Conservation (phyloP, 2,113 vertebrate species). For the Oncorhynchus clarkii region DNA sequence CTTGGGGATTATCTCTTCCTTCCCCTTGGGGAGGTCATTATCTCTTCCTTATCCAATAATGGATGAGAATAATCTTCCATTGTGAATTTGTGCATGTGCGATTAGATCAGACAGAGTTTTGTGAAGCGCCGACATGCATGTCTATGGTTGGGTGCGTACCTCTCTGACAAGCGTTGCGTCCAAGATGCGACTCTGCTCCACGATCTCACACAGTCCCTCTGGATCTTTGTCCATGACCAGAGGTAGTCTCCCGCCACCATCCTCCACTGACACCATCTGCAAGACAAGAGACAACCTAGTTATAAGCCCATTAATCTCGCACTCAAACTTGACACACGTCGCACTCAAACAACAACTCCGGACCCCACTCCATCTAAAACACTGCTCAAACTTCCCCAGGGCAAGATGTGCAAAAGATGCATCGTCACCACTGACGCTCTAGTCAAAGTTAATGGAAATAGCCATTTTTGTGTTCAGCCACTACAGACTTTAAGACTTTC, state of each 20-base stretch:
- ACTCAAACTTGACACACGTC: neutral
- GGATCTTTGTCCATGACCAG: constrained; percentile 63
- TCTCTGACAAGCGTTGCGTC: constrained; percentile 66
- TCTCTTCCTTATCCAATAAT: no score
- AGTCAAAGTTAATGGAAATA: no score
- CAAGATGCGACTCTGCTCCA: constrained; percentile 69
- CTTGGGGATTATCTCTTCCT: no score
- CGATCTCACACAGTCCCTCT: constrained; percentile 63
- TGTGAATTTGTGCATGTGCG: neutral
- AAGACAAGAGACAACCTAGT: neutral
- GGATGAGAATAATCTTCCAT: no score
- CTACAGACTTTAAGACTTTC: neutral
- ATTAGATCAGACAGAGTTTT: neutral
- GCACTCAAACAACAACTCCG: neutral
- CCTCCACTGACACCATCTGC: constrained; percentile 77
- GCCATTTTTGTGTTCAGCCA: no score
- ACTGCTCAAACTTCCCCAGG: no score
- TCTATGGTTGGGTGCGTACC: constrained; percentile 48
- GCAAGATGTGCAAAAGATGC: no score
- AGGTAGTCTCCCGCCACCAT: constrained; percentile 47
- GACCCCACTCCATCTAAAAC: no score
- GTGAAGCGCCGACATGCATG: neutral
- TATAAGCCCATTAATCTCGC: neutral
- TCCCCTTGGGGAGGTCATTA: no score
- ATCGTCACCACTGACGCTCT: no score